Base-by-base conservation (phyloP, 2,888 invertebrate species). In the Drosophila paranaensis region DNA sequence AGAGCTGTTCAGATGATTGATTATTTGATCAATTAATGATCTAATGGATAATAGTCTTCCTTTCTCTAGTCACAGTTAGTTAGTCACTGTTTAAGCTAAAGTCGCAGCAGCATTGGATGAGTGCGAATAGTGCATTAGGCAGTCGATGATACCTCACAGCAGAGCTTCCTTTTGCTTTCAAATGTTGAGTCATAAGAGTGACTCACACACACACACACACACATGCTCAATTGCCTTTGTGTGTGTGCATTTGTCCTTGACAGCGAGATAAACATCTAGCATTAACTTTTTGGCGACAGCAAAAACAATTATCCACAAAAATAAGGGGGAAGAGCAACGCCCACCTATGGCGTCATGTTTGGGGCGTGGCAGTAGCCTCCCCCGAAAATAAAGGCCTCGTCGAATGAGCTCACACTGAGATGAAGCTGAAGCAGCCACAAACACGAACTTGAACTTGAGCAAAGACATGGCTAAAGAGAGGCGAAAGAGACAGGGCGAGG, bases 391-490 rank as follows among this genome's bases (percentile, higher is more conserved):
- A 55, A 60, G 45, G 35, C 54, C 30, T 45, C 37, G 56, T 45
- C 37, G 56, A 73, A 71, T 77, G 74, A 77, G 57, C 65, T 74
- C 69, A 70, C 54, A 60, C 33, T 40, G 46, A 33, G 62, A 53
- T 30, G 37, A 53, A 46, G 45, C 55, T 55, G 45, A 53, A 33
- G 6, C 27, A 37, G 33, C 43, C 39, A 45, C 60, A 68, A 50
- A 35, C 82, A 76, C 63, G 82, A 85, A 82, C 89, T 85, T 83
- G 89, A 80, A 89, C 86, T 88, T 83, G 82, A 82, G 20, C 20
- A 20, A 82, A 50, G 53, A 16, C 37, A 37, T 50, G 27, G 43
- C 39, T 2, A 33, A 6, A n/a, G 42, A 25, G 11, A 33, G 25
- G 16, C 33, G 40, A 25, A 30, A 20, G 20, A 20, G n/a, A n/a